phyloP scores from a whole-genome alignment of 2,113 vertebrate genomes.

The Cyphomyrus plagiostoma region DNA sequence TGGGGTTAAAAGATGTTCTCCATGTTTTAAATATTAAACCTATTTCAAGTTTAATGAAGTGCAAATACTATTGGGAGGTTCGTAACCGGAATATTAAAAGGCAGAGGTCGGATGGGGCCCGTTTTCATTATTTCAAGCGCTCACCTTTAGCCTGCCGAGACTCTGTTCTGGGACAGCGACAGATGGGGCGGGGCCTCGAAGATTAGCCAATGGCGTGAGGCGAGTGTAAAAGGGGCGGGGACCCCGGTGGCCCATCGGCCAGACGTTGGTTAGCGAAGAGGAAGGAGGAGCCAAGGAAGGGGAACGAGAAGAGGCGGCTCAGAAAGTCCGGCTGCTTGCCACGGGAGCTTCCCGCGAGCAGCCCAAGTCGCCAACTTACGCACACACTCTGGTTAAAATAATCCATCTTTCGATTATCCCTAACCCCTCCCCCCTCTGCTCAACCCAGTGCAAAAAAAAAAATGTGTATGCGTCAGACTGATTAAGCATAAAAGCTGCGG shows the following conservation, averaged over 20 bases:
- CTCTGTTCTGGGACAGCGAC: slow-evolving; percentile 43
- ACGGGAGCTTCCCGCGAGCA: neutral
- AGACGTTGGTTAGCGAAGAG: slow-evolving; percentile 16
- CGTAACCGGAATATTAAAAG: slow-evolving; percentile 64
- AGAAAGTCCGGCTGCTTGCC: neutral
- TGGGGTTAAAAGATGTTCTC: slow-evolving; percentile 62
- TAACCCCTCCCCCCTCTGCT: neutral
- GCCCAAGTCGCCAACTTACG: neutral
- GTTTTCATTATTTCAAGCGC: slow-evolving; percentile 68
- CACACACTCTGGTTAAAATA: neutral
- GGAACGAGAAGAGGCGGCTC: neutral
- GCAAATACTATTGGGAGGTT: slow-evolving; percentile 69
- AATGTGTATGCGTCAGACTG: neutral
- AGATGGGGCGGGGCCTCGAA: slow-evolving; percentile 17
- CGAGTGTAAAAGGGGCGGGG: slow-evolving; percentile 23
- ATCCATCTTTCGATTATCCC: neutral
- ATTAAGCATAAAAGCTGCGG: neutral
- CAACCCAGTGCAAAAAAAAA: neutral
- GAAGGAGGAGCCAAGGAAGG: neutral
- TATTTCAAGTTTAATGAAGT: slow-evolving; percentile 75
- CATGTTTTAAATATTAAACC: slow-evolving; percentile 74
- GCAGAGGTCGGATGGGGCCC: slow-evolving; percentile 60
- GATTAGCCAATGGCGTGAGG: slow-evolving; percentile 29
- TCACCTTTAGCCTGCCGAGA: slow-evolving; percentile 66
- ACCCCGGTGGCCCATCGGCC: slow-evolving; percentile 33